Evolutionary conservation across 2,113 vertebrate genomes (phyloP).

Genomic region (Gorilla gorilla): DNA sequence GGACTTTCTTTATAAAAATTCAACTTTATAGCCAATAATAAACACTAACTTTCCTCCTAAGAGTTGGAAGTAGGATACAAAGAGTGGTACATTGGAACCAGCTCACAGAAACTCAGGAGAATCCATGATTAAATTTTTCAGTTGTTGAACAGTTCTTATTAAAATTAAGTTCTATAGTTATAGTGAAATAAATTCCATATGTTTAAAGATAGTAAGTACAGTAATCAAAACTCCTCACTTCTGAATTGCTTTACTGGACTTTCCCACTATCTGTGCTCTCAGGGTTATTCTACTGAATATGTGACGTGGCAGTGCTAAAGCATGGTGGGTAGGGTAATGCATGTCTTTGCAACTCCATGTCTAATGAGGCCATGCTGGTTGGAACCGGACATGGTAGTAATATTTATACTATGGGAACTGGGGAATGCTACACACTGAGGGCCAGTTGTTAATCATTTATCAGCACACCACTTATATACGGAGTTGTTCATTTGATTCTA

Average conservation of each 20-base stretch:
- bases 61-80: background rate
- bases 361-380: background rate
- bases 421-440: background rate
- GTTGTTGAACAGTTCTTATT: background rate
- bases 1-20: background rate
- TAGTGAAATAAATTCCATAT: background rate
- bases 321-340: accelerated
- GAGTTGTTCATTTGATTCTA: background rate
- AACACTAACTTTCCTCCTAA: background rate
- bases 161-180: background rate
- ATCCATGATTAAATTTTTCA: background rate
- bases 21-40: background rate
- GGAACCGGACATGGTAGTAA: background rate
- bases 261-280: background rate
- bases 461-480: background rate
- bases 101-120: background rate
- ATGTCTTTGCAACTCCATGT: background rate
- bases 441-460: background rate
- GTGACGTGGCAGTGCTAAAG: too few relatives aligned
- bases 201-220: background rate
- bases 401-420: background rate
- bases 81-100: background rate
- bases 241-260: background rate
- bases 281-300: background rate
- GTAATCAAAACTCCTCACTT: background rate